Base-by-base conservation (phyloP, 2,888 invertebrate genomes). In the Drosophila bunnanda region DNA sequence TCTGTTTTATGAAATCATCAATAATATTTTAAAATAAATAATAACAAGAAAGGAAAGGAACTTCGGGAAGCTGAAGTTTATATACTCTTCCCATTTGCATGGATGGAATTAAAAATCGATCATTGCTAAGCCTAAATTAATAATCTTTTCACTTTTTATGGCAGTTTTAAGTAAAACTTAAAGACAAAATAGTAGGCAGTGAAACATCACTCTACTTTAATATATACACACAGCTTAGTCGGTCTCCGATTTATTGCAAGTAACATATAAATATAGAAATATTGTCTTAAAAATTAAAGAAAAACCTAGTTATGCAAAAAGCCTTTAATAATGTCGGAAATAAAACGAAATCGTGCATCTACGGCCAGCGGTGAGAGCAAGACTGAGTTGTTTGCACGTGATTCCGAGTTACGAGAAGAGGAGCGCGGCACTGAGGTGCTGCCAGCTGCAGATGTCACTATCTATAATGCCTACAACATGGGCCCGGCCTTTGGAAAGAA, bases 401-500 rank as follows among this genome's bases (percentile, higher is more conserved):
- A 9, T 0, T 10, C 52, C n/a, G 30, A 30, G 0, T 28, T 1
- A 2, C 12, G 4, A 1, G 64, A 41, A 0, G 38, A 34, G 5
- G 2, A 20, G 20, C 6, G 5, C 2, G 50, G 41, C 2, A 28
- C 17, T 25, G 70, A 70, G 28, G 20, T n/a, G 0, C 2, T 13
- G 2, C 72, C 81, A 10, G 83, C 81, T 5, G 17, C 52, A 4
- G 79, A 88, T 68, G 86, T 86, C 17, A 79, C 78, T 39, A 80
- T 87, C 25, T 70, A 54, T 4, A 88, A 84, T 57, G 53, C 62
- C 12, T 81, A 78, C 39, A 56, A 34, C 13, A 81, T 83, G 67
- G 88, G 84, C 2, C 88, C 87, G 0, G 70, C 87, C 1, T 88
- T 88, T 52, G 81, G 81, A 0, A 43, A 56, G 43, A 86, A 88